Evolutionary conservation across 2,888 invertebrate species (phyloP).

Genomic region (Tetropium fuscum): DNA sequence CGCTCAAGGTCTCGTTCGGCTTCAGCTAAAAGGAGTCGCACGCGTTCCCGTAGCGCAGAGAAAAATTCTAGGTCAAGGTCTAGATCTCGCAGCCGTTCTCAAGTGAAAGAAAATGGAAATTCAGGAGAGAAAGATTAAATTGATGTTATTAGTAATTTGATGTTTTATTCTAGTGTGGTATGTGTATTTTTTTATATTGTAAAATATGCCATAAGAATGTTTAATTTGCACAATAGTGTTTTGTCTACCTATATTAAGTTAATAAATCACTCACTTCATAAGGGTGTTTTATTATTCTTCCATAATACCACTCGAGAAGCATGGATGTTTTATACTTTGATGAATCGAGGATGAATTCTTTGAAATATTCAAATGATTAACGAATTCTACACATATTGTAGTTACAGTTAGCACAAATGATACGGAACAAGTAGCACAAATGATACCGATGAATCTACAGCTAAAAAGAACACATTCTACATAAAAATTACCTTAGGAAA

Average conservation of each 20-base stretch:
- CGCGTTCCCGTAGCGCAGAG: conserved; percentile 60
- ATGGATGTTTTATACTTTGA: too few relatives aligned
- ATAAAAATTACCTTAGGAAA: too few relatives aligned
- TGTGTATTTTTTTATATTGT: conserved; percentile 27
- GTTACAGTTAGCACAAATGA: too few relatives aligned
- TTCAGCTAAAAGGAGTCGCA: conserved; percentile 54
- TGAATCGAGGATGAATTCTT: too few relatives aligned
- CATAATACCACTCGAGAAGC: too few relatives aligned
- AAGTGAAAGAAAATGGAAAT: conserved; percentile 63
- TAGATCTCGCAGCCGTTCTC: conserved; percentile 61
- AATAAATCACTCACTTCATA: conserved; percentile 11
- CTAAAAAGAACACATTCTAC: too few relatives aligned
- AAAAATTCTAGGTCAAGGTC: conserved; percentile 60
- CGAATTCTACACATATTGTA: too few relatives aligned
- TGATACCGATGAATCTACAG: too few relatives aligned
- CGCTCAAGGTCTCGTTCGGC: conserved; percentile 61
- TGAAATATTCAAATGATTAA: too few relatives aligned
- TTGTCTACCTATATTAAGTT: neutral
- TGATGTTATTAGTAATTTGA: conserved; percentile 1
- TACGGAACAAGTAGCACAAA: too few relatives aligned
- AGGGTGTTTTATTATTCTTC: neutral
- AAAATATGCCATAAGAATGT: conserved; percentile 9
- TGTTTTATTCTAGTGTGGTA: conserved; percentile 18
- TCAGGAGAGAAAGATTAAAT: conserved; percentile 52
- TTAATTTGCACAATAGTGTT: conserved; percentile 12